Evolutionary conservation across 2,797 vertebrate genomes (phyloP), one percentile per base, ranked within the genome.

Genomic region (Lates japonicus): DNA sequence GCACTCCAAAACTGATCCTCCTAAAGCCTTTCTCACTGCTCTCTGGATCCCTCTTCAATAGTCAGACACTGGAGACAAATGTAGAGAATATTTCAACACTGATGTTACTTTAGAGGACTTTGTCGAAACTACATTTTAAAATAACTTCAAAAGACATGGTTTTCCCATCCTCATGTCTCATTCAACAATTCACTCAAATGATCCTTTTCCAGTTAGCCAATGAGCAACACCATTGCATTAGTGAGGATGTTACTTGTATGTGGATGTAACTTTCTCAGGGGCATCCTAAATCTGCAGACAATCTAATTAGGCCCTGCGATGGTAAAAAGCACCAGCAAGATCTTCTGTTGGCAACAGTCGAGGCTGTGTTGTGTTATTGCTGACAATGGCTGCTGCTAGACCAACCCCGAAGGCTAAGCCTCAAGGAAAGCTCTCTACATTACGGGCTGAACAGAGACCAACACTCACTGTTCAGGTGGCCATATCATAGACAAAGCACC

Each of bases 361-460:
- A 48, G 10, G 12, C 5, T 64, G 70, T 73, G 44, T 85, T 64
- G 41, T 80, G 74, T 80, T 82, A 84, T 83, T 83, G 64, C 84
- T 81, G 68, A 73, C 87, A 76, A 88, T 76, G 71, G 73, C 31
- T 72, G 22, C 62, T 73, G 61, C 80, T 80, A 78, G 80, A 68
- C 25, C 46, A 17, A 39, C 1, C 39, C 79, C 58, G 62, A 64
- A 76, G 83, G 83, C 54, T 25, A 54, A 20, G 39, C 87, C 77
- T 78, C 33, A 9, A 73, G 85, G 63, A 73, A 66, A 75, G 49
- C 44, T 42, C 49, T 74, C 7, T 20, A 62, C 54, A 54, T 61
- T 61, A 31, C 42, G 22, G 29, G 39, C 46, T 75, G 51, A 78
- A 58, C 69, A 63, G 14, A 74, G 16, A 65, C 66, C 44, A 77